Percentiles rank a stretch among this genome's conserved stretches.
Conservation (phyloP, 1,140 invertebrate genomes). For the Penaeus indicus region DNA sequence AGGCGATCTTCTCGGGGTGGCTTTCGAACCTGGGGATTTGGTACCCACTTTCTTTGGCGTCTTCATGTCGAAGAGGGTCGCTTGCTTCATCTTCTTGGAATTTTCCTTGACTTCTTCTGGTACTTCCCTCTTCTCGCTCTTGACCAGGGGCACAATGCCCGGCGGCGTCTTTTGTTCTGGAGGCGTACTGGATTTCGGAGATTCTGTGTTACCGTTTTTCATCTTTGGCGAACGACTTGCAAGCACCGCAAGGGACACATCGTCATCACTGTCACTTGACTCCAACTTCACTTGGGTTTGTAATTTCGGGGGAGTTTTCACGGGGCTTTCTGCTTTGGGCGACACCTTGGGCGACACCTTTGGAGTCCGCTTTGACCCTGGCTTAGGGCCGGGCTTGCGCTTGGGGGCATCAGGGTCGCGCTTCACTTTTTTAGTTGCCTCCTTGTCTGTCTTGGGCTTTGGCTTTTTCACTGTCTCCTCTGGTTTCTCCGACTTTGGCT, state of each 20-base stretch:
- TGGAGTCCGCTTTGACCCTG: constrained; percentile 37
- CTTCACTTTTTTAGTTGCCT: neutral
- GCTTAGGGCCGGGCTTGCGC: constrained; percentile 50
- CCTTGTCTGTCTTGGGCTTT: neutral
- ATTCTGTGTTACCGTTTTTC: constrained; percentile 6
- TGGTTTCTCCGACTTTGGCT: constrained; percentile 30
- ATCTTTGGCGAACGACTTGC: constrained; percentile 39
- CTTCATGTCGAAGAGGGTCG: constrained; percentile 51
- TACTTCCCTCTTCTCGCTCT: constrained; percentile 3
- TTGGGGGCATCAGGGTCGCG: constrained; percentile 45
- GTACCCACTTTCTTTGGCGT: constrained; percentile 13
- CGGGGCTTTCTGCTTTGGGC: neutral
- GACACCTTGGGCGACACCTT: neutral
- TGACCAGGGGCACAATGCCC: neutral
- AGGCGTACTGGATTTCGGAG: neutral
- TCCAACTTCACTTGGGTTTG: constrained; percentile 20
- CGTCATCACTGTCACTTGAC: constrained; percentile 54
- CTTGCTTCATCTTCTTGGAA: constrained; percentile 48
- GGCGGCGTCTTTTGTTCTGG: neutral
- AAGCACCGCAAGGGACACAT: constrained; percentile 45
- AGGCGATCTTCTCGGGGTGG: constrained; percentile 26
- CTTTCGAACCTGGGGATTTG: neutral
- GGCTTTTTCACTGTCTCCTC: constrained; percentile 8
- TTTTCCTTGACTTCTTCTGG: neutral
- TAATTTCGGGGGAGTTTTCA: neutral